Evolutionary conservation across 2,797 vertebrate species (phyloP).

Genomic region (Allobates femoralis): DNA sequence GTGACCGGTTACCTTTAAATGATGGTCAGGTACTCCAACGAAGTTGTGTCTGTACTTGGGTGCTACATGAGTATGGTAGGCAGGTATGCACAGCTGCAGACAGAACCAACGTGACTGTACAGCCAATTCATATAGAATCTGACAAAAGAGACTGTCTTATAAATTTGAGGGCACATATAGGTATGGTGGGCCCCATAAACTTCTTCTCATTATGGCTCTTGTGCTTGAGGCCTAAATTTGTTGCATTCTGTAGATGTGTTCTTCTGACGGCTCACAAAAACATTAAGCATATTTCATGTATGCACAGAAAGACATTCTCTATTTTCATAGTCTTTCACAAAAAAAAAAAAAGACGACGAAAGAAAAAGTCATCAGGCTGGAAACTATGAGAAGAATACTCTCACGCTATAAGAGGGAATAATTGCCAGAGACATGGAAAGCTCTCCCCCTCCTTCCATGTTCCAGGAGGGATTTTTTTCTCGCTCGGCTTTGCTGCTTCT

Average conservation of each 20-base stretch:
- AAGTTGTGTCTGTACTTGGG: no score
- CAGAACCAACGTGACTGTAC: no score
- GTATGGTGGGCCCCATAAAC: no score
- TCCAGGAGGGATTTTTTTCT: background rate
- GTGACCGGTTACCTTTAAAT: no score
- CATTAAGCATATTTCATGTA: background rate
- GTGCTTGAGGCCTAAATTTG: background rate
- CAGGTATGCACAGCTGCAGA: no score
- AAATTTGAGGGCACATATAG: no score
- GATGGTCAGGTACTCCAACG: no score
- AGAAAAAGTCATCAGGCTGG: background rate
- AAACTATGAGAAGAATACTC: slow-evolving; percentile 10
- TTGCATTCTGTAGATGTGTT: background rate
- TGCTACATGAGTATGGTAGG: no score
- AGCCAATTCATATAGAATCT: no score
- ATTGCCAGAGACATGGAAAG: background rate
- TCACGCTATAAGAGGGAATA: background rate
- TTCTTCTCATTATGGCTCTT: no score
- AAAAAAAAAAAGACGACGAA: background rate
- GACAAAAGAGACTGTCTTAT: no score
- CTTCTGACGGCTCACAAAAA: background rate
- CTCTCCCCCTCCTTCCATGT: background rate
- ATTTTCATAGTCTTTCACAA: background rate
- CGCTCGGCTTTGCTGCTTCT: background rate
- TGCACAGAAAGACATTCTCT: background rate